Conservation (phyloP, 2,888 invertebrate species). For the Syritta pipiens region DNA sequence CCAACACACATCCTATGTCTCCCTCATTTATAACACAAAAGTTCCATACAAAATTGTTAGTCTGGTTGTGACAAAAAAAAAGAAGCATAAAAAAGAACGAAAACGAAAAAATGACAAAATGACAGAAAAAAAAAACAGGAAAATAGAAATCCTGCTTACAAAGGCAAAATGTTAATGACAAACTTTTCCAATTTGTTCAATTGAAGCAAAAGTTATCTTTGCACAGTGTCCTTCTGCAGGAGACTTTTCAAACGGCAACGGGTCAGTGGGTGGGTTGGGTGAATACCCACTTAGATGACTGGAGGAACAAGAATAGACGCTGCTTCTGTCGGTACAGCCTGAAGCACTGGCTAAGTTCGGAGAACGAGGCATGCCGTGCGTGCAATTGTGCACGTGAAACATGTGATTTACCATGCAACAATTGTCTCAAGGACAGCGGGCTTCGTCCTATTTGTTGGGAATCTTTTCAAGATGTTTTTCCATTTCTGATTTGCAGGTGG, state of each 20-base stretch:
- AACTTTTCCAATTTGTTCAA: conserved; percentile 67
- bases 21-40: conserved; percentile 25
- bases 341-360: too few relatives aligned
- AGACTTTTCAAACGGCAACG: conserved; percentile 4
- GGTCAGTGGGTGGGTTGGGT: too few relatives aligned
- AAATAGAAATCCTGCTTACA: conserved; percentile 17
- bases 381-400: too few relatives aligned
- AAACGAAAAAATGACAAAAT: neutral
- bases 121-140: neutral
- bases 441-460: too few relatives aligned
- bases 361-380: too few relatives aligned
- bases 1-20: conserved; percentile 24
- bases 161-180: conserved; percentile 55
- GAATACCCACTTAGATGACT: too few relatives aligned
- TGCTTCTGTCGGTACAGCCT: too few relatives aligned
- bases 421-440: too few relatives aligned
- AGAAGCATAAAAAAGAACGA: neutral
- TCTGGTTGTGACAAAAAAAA: conserved; percentile 30
- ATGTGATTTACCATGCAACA: too few relatives aligned
- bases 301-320: too few relatives aligned
- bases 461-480: too few relatives aligned
- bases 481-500: too few relatives aligned
- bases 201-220: conserved; percentile 48
- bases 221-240: conserved; percentile 15
- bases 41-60: conserved; percentile 48